Evolutionary conservation across 2,797 vertebrate species (phyloP).

Genomic region (Chelmon rostratus): DNA sequence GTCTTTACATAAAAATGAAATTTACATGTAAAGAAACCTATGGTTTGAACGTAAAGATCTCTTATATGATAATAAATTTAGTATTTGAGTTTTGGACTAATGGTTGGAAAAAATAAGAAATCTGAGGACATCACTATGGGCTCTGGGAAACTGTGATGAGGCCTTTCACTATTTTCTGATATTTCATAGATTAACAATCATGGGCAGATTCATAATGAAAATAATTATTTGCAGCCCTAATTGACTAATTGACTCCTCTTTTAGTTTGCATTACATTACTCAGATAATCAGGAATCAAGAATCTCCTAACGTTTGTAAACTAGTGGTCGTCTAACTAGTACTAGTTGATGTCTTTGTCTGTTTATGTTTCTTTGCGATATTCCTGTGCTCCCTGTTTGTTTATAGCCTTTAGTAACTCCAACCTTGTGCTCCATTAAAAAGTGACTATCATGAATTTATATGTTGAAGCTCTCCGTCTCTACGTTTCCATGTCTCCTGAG

Average conservation of each 20-base stretch:
- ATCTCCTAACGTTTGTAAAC: background rate
- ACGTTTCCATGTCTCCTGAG: slow-evolving; percentile 25
- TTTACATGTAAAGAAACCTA: too few species aligned
- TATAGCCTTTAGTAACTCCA: background rate
- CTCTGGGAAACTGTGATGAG: background rate
- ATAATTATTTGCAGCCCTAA: background rate
- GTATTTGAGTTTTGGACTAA: background rate
- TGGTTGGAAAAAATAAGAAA: background rate
- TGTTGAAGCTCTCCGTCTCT: slow-evolving; percentile 33
- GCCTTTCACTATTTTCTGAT: background rate
- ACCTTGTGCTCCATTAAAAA: slow-evolving; percentile 24
- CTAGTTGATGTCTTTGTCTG: background rate
- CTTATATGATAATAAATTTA: too few species aligned
- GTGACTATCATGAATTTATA: slow-evolving; percentile 24
- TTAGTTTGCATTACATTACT: background rate
- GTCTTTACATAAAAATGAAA: too few species aligned
- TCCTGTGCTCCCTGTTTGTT: slow-evolving; percentile 5
- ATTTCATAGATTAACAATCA: background rate
- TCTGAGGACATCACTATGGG: too few species aligned
- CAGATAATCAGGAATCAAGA: too few species aligned
- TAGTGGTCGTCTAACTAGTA: background rate
- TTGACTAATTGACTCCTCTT: background rate
- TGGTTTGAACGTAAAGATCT: too few species aligned
- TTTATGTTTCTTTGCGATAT: background rate
- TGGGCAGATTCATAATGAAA: background rate